Percentiles rank a stretch among this genome's conserved stretches.
phyloP scores from a whole-genome alignment of 2,797 vertebrate genomes.

The Okamejei kenojei region DNA sequence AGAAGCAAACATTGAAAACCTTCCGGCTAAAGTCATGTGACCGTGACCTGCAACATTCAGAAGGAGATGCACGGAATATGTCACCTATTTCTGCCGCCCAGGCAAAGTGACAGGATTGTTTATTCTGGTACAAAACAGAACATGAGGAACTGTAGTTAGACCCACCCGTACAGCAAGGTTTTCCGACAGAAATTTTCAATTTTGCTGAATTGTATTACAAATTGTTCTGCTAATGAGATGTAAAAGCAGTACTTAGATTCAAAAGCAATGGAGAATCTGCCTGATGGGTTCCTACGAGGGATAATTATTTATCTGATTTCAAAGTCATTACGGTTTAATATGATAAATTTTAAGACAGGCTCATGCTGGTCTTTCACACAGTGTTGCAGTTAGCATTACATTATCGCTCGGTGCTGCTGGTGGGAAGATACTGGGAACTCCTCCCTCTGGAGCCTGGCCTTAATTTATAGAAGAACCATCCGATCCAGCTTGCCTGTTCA shows the following conservation, averaged over 20 bases:
- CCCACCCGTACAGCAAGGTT: neutral
- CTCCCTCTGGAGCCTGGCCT: neutral
- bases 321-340: neutral
- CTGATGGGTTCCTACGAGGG: neutral
- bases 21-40: neutral
- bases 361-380: neutral
- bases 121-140: neutral
- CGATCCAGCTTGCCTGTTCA: neutral
- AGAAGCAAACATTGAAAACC: neutral
- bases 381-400: too few species aligned
- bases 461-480: neutral
- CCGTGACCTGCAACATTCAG: neutral
- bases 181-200: neutral
- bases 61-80: neutral
- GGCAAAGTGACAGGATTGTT: neutral
- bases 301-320: conserved; percentile 24
- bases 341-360: neutral
- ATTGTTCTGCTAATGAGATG: neutral
- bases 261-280: neutral
- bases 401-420: too few species aligned
- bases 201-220: neutral
- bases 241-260: neutral
- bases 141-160: neutral
- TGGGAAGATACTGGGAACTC: neutral
- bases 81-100: neutral